These are phyloP conservation scores for Drosophila pseudotalamancana DNA, from an alignment of 2,888 invertebrate genomes.

Conservation along the genomic window DNA sequence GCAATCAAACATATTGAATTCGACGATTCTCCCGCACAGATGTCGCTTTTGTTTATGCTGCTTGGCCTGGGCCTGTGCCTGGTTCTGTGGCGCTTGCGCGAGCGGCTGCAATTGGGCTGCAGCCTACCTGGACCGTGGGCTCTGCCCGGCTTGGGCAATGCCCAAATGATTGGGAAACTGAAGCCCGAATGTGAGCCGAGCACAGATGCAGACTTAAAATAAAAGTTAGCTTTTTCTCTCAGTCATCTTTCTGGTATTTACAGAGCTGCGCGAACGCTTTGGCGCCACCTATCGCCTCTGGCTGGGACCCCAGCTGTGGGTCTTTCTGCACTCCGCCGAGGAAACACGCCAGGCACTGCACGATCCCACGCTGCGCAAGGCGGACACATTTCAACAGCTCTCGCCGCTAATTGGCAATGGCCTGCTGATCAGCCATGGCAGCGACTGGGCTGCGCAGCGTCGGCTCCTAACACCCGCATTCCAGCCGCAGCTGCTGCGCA, in stretches of 20 bases:
- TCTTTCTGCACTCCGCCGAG: conserved; percentile 80
- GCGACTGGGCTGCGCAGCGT: conserved; percentile 87
- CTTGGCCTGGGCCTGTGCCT: conserved; percentile 13
- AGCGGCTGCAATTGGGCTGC: conserved; percentile 59
- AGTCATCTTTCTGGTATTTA: conserved; percentile 77
- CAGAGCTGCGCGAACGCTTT: conserved; percentile 71
- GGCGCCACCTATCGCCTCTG: conserved; percentile 79
- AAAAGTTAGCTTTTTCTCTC: neutral
- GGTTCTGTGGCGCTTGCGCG: conserved; percentile 52
- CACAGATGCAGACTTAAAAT: neutral
- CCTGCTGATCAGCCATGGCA: conserved; percentile 81
- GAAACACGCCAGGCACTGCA: conserved; percentile 80
- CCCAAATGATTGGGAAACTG: conserved; percentile 81
- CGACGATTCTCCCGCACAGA: conserved; percentile 2
- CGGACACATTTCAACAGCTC: conserved; percentile 78
- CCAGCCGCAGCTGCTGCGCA: conserved; percentile 90
- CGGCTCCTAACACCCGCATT: conserved; percentile 91
- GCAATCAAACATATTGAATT: neutral
- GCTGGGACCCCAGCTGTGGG: conserved; percentile 82
- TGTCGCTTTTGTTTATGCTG: conserved; percentile 32
- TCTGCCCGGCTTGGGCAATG: conserved; percentile 81
- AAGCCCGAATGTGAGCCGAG: conserved; percentile 78
- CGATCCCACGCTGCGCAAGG: conserved; percentile 71
- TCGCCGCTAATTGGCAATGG: conserved; percentile 81
- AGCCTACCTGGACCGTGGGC: conserved; percentile 81